Evolutionary conservation across 2,888 invertebrate genomes (phyloP), one percentile per base, ranked within the genome.

Genomic region (Hypolimnas misippus): DNA sequence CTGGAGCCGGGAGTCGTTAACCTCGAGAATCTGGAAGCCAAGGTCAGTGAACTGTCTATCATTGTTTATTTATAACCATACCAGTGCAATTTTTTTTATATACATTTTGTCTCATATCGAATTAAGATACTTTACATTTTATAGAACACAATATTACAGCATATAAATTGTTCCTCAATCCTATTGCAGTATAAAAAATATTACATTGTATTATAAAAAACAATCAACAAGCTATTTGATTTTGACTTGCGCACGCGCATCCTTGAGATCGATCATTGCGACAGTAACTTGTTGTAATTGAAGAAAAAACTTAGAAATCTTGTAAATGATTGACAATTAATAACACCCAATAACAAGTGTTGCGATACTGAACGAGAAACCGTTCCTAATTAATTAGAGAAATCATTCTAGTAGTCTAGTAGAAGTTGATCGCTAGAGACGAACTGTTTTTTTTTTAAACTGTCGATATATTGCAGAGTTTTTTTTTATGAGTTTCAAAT

Each of bases 11-110:
- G 86, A 67, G 90, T 96, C 94, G 94, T 94, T 69, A 95, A 96
- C 87, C 92, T 96, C 76, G 96, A 96, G 84, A 95, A 93, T 70
- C 90, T 96, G 79, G 96, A 96, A 86, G 96, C 96, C 70, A 96
- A 96, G 94, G 96, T 96, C 87, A 88, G 91, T 85, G 31, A 57
- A 7, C 25, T 35, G 10, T 17, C 29, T 44, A 14, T 7, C 19
- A 19, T 21, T 46, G n/a, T 46, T 46, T 46, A 21, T 21, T 46
- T 46, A 21, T 21, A 12, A 21, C n/a, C 19, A 3, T 8, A 42
- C 42, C 10, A 19, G 17, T 3, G 3, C 1, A 42, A 8, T 2
- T 42, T 10, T 14, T 40, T 31, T 33, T 33, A 33, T 6, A 10
- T 1, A 33, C 33, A 31, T 31, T 7, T 31, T 12, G 8, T 7